Base-by-base conservation (phyloP, 2,888 invertebrate genomes). In the Dusona sp. region DNA sequence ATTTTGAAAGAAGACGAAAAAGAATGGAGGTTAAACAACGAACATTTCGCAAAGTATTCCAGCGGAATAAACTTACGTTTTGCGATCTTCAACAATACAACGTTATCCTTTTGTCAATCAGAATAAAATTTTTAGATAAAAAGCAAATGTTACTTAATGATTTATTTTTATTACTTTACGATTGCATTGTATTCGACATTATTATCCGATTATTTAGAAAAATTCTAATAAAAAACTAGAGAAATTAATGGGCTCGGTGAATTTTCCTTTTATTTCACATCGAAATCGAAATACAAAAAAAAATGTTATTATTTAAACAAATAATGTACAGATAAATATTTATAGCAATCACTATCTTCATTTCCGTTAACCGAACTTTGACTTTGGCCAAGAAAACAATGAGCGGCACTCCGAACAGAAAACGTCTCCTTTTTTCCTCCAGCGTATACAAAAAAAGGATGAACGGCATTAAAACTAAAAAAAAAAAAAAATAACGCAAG, bases 21-120 rank as follows among this genome's bases (percentile, higher is more conserved):
- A 25, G 22, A 65, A 16, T n/a, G 73, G 70, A 80, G 57, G 70
- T 70, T 45, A 82, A 80, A 75, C 70, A 79, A 57, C 64, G 22
- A 81, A 57, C 81, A 86, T 86, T 81, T 67, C 68, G 25, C 33
- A n/a, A 48, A 45, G 61, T 57, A 70, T 72, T 83, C 42, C 77
- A 16, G 11, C 54, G 54, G 80, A 79, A 80, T 80, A 54, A 86
- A 77, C 64, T 16, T n/a, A 22, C 61, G 54, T 38, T 70, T 75
- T 79, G 61, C 45, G 61, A 48, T 54, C 22, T 11, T 57, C n/a
- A 54, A 64, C 70, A 22, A 70, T 38, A 22, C 16, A 57, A 25
- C 57, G 7, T 57, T 25, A 57, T 57, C 22, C 57, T 57, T 16
- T 29, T 16, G 16, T 61, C 61, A 61, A 29, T 61, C 29, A 61